Evolutionary conservation across 1,140 invertebrate genomes (phyloP).

Genomic region (Cylas formicarius): DNA sequence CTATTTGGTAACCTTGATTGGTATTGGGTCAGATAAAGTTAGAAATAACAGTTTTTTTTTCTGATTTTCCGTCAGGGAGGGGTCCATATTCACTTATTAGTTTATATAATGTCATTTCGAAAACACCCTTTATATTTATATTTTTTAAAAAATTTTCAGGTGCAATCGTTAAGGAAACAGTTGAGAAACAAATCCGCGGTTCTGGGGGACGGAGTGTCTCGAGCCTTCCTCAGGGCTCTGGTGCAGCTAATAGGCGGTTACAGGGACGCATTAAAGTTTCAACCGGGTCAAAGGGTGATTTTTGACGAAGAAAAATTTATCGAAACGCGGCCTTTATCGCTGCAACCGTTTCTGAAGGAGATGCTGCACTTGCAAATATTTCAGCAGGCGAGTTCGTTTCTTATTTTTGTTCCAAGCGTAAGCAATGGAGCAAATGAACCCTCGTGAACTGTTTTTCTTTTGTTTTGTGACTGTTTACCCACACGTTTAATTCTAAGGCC

Average conservation of each 20-base stretch:
- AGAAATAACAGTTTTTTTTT: no score
- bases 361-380: conserved; percentile 93
- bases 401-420: neutral
- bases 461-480: no score
- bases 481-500: no score
- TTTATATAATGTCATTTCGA: conserved; percentile 3
- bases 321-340: conserved; percentile 65
- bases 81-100: no score
- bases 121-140: no score
- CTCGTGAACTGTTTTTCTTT: conserved; percentile 1
- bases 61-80: no score
- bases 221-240: conserved; percentile 81
- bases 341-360: conserved; percentile 83
- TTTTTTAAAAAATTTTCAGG: conserved; percentile 41
- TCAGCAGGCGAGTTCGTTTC: conserved; percentile 64
- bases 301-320: conserved; percentile 83
- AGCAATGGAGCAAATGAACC: conserved; percentile 1
- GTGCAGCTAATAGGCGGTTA: conserved; percentile 91
- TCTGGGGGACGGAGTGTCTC: conserved; percentile 82
- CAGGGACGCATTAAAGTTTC: conserved; percentile 78
- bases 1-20: no score
- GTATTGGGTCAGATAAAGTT: no score
- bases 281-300: conserved; percentile 73
- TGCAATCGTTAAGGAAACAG: conserved; percentile 60
- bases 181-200: conserved; percentile 61